Evolutionary conservation across 35 echinoderm and acorn worm genomes (phyloP).

Genomic region (Heliocidaris tuberculata): DNA sequence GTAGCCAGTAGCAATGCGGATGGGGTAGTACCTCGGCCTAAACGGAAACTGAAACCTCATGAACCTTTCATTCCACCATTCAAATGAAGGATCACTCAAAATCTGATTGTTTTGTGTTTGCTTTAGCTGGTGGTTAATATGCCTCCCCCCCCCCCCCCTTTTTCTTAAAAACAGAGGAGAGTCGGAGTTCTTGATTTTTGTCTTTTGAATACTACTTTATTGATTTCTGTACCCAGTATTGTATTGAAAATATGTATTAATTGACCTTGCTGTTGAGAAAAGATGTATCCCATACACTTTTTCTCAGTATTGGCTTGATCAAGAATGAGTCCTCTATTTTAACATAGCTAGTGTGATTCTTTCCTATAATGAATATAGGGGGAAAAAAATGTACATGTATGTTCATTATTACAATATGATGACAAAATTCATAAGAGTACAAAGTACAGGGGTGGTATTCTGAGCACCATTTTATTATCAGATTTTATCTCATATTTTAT

Average conservation of each 20-base stretch:
- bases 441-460: too few species aligned
- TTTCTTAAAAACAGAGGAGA: neutral
- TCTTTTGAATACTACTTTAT: neutral
- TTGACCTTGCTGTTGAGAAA: neutral
- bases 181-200: neutral
- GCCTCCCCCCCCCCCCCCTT: too few species aligned
- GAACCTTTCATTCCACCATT: conserved; percentile 24
- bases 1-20: conserved; percentile 21
- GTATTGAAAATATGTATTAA: neutral
- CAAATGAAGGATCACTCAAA: neutral
- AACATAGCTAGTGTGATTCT: too few species aligned
- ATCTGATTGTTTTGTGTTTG: neutral
- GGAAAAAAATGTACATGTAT: too few species aligned
- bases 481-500: too few species aligned
- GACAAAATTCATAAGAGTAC: too few species aligned
- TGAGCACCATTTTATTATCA: too few species aligned
- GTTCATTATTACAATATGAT: too few species aligned
- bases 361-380: too few species aligned
- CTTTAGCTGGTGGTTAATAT: neutral
- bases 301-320: neutral
- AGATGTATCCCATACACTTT: neutral
- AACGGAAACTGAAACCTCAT: neutral
- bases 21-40: neutral
- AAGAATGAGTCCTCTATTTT: too few species aligned
- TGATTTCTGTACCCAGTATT: neutral